Conservation (phyloP, 2,888 invertebrate species). For the Drosophila testacea region DNA sequence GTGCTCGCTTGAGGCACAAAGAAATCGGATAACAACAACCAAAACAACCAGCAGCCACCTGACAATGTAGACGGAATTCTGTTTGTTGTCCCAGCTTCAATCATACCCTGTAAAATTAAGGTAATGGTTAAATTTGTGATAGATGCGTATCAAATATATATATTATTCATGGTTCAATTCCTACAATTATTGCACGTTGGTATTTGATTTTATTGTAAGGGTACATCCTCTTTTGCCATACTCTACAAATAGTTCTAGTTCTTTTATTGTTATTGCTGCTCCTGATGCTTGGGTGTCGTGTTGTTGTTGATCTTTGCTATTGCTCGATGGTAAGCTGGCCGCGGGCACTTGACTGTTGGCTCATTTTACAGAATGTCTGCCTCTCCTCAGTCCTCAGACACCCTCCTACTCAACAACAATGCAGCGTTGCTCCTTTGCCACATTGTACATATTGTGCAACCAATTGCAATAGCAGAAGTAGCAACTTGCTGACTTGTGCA, state of each 20-base stretch:
- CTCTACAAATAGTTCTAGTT: background rate
- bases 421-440: background rate
- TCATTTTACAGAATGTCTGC: conserved; percentile 19
- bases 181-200: too few relatives aligned
- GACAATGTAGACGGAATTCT: conserved; percentile 5
- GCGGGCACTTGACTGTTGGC: conserved; percentile 32
- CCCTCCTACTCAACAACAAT: background rate
- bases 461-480: conserved; percentile 3
- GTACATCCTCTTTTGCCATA: background rate
- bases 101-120: background rate
- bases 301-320: conserved; percentile 23
- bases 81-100: background rate
- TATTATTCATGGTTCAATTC: too few relatives aligned
- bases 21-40: conserved; percentile 30
- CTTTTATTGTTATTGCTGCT: background rate
- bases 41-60: conserved; percentile 1
- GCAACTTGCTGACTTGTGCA: conserved; percentile 13
- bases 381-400: background rate
- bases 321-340: conserved; percentile 6
- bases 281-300: background rate
- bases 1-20: conserved; percentile 5
- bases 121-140: too few relatives aligned
- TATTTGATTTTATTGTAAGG: too few relatives aligned
- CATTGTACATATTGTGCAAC: conserved; percentile 34
- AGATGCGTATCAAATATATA: too few relatives aligned